Conservation (phyloP, 2,113 vertebrate genomes). For the Periophthalmodon schlosseri region DNA sequence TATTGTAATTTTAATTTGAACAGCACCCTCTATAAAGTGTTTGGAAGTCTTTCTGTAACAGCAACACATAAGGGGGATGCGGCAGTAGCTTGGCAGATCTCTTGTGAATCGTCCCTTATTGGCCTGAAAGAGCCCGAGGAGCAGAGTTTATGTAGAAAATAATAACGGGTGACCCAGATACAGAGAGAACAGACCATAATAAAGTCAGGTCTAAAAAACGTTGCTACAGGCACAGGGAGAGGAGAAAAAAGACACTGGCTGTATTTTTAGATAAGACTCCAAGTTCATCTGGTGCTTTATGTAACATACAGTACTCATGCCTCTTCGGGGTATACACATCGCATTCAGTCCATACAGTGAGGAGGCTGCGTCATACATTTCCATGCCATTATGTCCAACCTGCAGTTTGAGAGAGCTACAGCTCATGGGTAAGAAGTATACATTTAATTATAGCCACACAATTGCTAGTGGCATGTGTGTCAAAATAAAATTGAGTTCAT, state of each 20-base stretch:
- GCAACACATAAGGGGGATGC: background rate
- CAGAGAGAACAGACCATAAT: slow-evolving; percentile 38
- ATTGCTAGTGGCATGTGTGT: background rate
- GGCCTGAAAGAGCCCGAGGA: slow-evolving; percentile 16
- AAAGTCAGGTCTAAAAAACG: slow-evolving; percentile 29
- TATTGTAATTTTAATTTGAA: background rate
- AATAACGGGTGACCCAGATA: slow-evolving; percentile 40
- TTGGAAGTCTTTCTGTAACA: background rate
- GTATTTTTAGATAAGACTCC: slow-evolving; percentile 33
- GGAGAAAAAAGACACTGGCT: background rate
- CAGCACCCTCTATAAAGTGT: background rate
- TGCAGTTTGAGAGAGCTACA: background rate
- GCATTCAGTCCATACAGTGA: background rate
- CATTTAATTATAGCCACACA: background rate
- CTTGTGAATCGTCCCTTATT: background rate
- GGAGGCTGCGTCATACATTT: background rate
- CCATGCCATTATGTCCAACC: background rate
- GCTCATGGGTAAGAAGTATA: background rate
- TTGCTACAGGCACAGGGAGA: slow-evolving; percentile 12
- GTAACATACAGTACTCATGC: slow-evolving; percentile 13
- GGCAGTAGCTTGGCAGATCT: background rate
- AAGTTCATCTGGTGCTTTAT: slow-evolving; percentile 5
- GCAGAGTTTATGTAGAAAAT: slow-evolving; percentile 23
- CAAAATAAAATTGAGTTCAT: background rate
- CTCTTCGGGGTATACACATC: background rate